A percentile compares a stretch with the other conserved stretches of the same genome.
These are phyloP conservation scores for Diglossa cyanea DNA, from an alignment of 2,797 vertebrate species.

Conservation along the genomic window DNA sequence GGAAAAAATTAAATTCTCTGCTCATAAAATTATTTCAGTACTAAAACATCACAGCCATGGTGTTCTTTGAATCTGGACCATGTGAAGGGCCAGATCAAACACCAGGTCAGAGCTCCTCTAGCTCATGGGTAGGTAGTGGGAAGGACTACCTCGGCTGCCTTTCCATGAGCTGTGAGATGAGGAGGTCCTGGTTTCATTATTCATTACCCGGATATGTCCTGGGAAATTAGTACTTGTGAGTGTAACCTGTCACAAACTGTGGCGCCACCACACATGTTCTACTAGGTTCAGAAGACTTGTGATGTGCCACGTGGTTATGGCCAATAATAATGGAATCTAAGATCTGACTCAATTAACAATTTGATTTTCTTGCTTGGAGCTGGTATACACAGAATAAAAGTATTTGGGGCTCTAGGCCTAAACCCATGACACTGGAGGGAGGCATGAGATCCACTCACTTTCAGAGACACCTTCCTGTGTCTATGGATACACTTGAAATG, in stretches of 20 bases:
- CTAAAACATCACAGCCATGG: constrained; percentile 11
- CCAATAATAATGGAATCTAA: background rate
- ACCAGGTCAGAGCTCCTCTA: background rate
- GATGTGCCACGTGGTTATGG: constrained; percentile 1
- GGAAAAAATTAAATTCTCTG: constrained; percentile 36
- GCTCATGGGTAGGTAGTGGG: constrained; percentile 57
- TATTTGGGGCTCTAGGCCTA: background rate
- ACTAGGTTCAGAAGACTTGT: background rate
- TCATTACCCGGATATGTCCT: constrained; percentile 37
- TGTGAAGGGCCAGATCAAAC: constrained; percentile 67
- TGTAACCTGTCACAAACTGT: constrained; percentile 43
- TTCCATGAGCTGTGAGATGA: constrained; percentile 15
- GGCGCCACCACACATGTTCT: constrained; percentile 16
- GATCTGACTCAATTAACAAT: background rate
- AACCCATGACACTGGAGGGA: background rate
- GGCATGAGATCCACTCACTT: background rate
- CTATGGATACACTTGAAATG: background rate
- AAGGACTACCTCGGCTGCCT: constrained; percentile 68
- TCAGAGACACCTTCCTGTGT: background rate
- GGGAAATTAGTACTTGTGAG: constrained; percentile 26
- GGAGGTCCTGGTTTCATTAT: constrained; percentile 64
- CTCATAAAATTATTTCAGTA: constrained; percentile 70
- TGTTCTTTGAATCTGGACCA: constrained; percentile 74
- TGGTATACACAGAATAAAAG: background rate
- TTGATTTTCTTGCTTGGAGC: constrained; percentile 4